Evolutionary conservation across 2,113 vertebrate genomes (phyloP).

Genomic region (Gila orcuttii): DNA sequence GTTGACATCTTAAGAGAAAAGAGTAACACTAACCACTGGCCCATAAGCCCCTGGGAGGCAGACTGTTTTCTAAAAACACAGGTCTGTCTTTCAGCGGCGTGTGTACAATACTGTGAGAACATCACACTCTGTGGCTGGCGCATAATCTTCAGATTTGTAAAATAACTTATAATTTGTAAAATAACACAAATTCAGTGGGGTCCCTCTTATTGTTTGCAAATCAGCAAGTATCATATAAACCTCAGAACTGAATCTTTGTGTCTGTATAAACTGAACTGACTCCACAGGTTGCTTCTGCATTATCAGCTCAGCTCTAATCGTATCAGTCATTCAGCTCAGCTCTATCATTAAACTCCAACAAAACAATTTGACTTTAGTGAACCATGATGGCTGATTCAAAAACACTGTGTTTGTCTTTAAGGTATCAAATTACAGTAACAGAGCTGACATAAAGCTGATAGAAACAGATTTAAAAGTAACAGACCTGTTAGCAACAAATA

Average conservation of each 20-base stretch:
- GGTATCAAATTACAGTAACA: not conserved
- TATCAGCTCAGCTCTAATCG: not conserved
- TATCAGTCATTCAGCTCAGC: not conserved
- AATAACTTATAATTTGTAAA: constrained; percentile 34
- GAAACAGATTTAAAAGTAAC: not conserved
- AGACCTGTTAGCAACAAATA: not conserved
- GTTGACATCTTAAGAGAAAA: constrained; percentile 46
- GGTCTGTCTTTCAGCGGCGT: constrained; percentile 14
- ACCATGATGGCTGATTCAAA: not conserved
- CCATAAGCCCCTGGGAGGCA: constrained; percentile 38
- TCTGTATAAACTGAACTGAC: not conserved
- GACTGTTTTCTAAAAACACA: constrained; percentile 36
- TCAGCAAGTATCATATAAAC: not conserved
- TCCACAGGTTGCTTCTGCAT: not conserved
- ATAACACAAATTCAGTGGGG: constrained; percentile 22
- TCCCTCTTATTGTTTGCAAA: constrained; percentile 30
- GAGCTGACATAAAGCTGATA: constrained; percentile 4
- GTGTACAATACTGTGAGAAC: constrained; percentile 13
- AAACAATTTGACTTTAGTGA: not conserved
- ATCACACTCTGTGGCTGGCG: constrained; percentile 22
- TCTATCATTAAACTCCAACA: not conserved
- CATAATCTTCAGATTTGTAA: constrained; percentile 33
- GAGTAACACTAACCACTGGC: constrained; percentile 43
- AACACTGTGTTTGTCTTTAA: not conserved
- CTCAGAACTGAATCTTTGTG: not conserved